Evolutionary conservation across 2,113 vertebrate genomes (phyloP).

Genomic region (Tupaia chinensis): DNA sequence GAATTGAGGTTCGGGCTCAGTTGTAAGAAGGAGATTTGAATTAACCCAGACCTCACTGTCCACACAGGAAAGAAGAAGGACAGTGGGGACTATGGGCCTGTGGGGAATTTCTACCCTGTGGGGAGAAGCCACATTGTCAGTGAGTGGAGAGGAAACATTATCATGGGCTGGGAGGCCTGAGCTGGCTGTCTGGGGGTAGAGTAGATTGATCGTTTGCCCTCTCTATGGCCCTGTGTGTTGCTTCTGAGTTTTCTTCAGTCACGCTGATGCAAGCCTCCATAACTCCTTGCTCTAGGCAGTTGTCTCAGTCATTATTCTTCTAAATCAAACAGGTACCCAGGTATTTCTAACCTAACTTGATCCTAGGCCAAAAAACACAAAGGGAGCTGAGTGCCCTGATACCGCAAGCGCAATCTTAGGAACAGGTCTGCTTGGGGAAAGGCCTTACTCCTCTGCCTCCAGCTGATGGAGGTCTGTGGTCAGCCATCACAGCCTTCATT

Average conservation of each 20-base stretch:
- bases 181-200: neutral
- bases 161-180: neutral
- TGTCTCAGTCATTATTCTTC: neutral
- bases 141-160: neutral
- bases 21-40: neutral
- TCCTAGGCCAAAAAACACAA: neutral
- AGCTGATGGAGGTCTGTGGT: neutral
- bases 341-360: neutral
- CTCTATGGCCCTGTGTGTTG: neutral
- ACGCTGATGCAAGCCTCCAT: neutral
- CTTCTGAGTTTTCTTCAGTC: neutral
- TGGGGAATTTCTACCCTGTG: neutral
- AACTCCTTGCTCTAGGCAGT: neutral
- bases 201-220: accelerated
- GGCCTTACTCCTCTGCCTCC: neutral
- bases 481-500: neutral
- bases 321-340: neutral
- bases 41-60: neutral
- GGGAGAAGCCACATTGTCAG: neutral
- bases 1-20: too few relatives aligned
- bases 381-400: too few relatives aligned
- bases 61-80: accelerated
- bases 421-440: neutral
- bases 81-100: neutral
- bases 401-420: too few relatives aligned